A percentile compares a stretch with the other conserved stretches of the same genome.
These are phyloP conservation scores for Ondatra zibethicus DNA, from an alignment of 2,113 vertebrate genomes.

Conservation along the genomic window DNA sequence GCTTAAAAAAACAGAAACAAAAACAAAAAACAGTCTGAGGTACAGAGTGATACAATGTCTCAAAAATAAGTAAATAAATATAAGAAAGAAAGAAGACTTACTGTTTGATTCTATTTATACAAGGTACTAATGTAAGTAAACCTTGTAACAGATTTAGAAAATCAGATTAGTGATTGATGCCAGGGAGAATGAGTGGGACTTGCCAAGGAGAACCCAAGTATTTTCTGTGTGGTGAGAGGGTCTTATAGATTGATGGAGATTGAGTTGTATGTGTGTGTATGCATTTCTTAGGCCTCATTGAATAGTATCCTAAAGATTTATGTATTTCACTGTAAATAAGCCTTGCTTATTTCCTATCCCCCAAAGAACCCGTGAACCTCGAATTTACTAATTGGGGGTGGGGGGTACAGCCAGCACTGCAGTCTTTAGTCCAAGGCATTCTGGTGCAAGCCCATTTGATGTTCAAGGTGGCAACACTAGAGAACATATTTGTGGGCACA, in stretches of 20 bases:
- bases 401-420: neutral
- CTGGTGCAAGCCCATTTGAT: neutral
- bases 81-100: neutral
- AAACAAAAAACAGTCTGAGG: neutral
- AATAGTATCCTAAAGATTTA: neutral
- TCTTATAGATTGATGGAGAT: neutral
- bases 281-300: neutral
- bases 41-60: neutral
- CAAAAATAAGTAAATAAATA: neutral
- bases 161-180: neutral
- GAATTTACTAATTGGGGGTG: neutral
- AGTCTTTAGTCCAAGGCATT: neutral
- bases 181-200: neutral
- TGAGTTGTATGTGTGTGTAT: neutral
- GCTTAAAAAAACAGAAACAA: neutral
- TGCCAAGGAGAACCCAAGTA: neutral
- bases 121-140: constrained; percentile 17
- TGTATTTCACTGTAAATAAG: neutral
- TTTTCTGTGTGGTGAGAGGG: constrained; percentile 4
- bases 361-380: neutral
- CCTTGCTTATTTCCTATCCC: neutral
- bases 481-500: neutral
- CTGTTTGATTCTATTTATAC: neutral
- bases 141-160: constrained; percentile 7
- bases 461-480: neutral